Evolutionary conservation across 30 jellyfish, hydroid and myxozoan genomes (phyloP).

Genomic region (Rhopilema esculentum): DNA sequence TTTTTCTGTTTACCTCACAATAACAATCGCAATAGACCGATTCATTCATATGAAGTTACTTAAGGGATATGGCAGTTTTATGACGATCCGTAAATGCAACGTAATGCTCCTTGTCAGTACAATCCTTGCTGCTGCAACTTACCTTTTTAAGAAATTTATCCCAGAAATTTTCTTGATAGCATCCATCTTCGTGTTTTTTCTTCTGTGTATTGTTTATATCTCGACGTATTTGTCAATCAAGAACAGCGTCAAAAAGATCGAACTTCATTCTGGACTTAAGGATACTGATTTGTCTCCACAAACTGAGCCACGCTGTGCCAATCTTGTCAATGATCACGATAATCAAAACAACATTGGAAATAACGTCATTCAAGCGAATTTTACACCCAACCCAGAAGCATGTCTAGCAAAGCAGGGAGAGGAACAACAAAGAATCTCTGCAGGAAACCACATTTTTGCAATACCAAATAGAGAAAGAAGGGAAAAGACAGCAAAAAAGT

Average conservation of each 20-base stretch:
- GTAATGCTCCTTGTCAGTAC: not conserved
- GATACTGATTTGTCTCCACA: too few species aligned
- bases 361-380: too few species aligned
- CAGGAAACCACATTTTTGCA: too few species aligned
- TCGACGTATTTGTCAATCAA: not conserved
- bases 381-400: too few species aligned
- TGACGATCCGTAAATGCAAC: not conserved
- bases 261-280: not conserved
- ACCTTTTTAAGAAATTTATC: not conserved
- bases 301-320: not conserved
- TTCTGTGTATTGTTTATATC: not conserved
- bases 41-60: conserved; percentile 1
- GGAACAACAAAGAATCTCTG: too few species aligned
- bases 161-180: not conserved
- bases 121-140: not conserved
- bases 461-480: too few species aligned
- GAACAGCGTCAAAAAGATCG: not conserved
- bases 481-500: too few species aligned
- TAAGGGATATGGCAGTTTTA: not conserved
- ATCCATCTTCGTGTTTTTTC: not conserved
- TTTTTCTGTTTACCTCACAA: conserved; percentile 2
- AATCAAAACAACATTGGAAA: too few species aligned
- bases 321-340: too few species aligned
- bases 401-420: too few species aligned
- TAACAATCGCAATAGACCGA: conserved; percentile 20